Evolutionary conservation across 2,888 invertebrate genomes (phyloP).

Genomic region (Invenusta paracnida): DNA sequence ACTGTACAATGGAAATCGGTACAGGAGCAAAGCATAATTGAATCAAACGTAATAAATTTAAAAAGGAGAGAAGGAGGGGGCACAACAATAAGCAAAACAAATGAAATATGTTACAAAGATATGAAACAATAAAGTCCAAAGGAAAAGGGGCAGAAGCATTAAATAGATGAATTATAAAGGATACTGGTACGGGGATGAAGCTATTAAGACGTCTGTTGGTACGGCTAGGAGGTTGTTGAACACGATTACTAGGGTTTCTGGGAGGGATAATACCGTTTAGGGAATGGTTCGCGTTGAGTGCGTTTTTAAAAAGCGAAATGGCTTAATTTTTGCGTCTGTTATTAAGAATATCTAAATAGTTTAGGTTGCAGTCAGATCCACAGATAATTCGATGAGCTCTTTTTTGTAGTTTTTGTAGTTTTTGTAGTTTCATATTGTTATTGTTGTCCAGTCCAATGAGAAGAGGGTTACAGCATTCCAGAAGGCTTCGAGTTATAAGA

Average conservation of each 20-base stretch:
- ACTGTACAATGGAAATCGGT: no score
- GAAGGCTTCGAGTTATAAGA: not conserved
- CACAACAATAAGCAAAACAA: no score
- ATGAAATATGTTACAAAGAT: no score
- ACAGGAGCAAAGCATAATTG: no score
- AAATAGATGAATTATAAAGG: not conserved
- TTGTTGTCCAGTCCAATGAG: not conserved
- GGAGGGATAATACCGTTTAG: not conserved
- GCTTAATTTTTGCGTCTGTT: not conserved
- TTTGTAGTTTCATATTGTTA: not conserved
- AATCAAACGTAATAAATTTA: no score
- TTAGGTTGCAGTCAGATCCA: not conserved
- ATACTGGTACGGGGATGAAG: not conserved
- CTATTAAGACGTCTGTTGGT: not conserved
- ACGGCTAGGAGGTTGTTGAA: not conserved
- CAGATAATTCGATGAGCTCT: not conserved
- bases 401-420: conserved; percentile 7
- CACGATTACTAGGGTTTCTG: not conserved
- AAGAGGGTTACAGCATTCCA: conserved; percentile 12
- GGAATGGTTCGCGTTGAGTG: not conserved
- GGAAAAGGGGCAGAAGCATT: no score
- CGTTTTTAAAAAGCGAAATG: not conserved
- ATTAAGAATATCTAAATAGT: not conserved
- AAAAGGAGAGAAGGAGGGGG: no score
- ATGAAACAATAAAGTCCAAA: no score